Evolutionary conservation across 2,888 invertebrate genomes (phyloP).

Genomic region (Endotricha flammealis): DNA sequence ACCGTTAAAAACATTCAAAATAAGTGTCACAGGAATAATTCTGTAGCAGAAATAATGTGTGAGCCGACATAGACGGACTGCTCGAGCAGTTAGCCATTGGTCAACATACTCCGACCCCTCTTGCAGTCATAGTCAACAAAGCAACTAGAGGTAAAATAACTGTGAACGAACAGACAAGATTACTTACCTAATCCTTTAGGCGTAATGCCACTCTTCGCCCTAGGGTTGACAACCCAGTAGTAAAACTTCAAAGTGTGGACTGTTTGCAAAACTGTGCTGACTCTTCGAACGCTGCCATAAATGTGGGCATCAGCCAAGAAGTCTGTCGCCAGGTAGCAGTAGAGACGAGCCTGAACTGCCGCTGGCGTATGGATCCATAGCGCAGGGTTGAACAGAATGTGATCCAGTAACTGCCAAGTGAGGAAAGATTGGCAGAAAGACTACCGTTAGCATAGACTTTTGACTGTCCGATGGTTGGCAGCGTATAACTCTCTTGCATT

Average conservation of each 20-base stretch:
- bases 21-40: no score
- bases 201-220: conserved; percentile 95
- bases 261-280: conserved; percentile 98
- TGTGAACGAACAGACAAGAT: no score
- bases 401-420: conserved; percentile 98
- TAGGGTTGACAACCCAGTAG: conserved; percentile 98
- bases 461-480: conserved; percentile 72
- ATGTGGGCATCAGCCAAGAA: conserved; percentile 98
- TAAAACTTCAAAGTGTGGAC: conserved; percentile 99
- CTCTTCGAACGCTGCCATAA: conserved; percentile 96
- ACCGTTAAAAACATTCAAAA: no score
- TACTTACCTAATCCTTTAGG: conserved; percentile 96
- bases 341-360: conserved; percentile 95
- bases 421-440: conserved; percentile 94
- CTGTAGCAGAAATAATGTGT: no score
- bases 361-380: conserved; percentile 99
- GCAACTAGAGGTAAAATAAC: no score
- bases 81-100: no score
- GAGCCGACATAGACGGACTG: no score
- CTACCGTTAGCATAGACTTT: conserved; percentile 83
- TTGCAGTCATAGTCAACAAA: no score
- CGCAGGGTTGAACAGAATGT: conserved; percentile 99
- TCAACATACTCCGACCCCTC: no score
- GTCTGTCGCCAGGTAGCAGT: conserved; percentile 99
- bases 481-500: conserved; percentile 66